Conservation (phyloP, 1,140 invertebrate species). For the Sinonovacula constricta region DNA sequence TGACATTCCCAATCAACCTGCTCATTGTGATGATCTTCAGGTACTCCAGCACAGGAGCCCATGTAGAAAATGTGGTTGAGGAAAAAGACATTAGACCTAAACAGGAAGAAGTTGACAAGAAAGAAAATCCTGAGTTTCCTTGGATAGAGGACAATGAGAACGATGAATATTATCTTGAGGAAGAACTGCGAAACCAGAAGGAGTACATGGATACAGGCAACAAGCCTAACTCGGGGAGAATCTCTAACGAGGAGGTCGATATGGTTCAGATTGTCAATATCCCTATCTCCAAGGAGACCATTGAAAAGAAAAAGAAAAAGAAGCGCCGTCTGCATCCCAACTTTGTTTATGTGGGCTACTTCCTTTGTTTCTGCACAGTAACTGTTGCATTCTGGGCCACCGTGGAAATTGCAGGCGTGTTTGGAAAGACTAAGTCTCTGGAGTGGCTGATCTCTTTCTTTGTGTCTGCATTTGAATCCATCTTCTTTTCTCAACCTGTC, state of each 20-base stretch:
- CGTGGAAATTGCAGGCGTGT: conserved; percentile 55
- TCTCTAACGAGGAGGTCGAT: conserved; percentile 21
- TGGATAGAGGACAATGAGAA: background rate
- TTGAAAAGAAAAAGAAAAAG: conserved; percentile 50
- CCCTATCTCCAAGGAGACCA: conserved; percentile 21
- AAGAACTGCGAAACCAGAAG: conserved; percentile 14
- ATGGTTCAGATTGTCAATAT: conserved; percentile 34
- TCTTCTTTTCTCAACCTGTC: conserved; percentile 65
- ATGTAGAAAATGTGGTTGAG: conserved; percentile 26
- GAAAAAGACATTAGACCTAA: conserved; percentile 32
- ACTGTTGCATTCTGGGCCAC: conserved; percentile 58
- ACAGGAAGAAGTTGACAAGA: conserved; percentile 3
- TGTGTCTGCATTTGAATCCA: conserved; percentile 58
- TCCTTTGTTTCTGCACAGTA: conserved; percentile 51
- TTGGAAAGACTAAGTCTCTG: conserved; percentile 60
- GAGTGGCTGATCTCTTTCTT: conserved; percentile 66
- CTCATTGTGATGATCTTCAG: conserved; percentile 63
- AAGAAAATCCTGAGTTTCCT: background rate
- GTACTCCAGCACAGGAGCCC: conserved; percentile 45
- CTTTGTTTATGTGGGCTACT: conserved; percentile 56
- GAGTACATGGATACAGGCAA: conserved; percentile 25
- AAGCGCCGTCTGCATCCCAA: conserved; percentile 57
- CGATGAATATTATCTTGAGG: conserved; percentile 22
- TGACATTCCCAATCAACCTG: conserved; percentile 63
- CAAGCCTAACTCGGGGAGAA: conserved; percentile 1